Evolutionary conservation across 1,140 invertebrate genomes (phyloP).

Genomic region (Adelges cooleyi): DNA sequence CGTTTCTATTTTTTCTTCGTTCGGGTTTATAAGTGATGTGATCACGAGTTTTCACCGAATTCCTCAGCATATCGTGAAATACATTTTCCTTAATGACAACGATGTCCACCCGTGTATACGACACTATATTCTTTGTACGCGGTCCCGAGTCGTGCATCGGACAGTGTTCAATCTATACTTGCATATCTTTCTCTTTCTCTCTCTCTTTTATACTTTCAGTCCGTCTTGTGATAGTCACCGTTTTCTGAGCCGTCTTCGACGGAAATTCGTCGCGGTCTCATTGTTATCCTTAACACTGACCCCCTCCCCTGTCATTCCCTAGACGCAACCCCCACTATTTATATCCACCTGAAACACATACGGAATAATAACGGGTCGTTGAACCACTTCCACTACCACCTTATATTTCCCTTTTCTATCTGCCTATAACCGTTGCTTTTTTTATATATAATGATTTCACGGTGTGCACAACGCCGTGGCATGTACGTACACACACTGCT

Average conservation of each 20-base stretch:
- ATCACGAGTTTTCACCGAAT: neutral
- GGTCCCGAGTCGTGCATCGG: too few species aligned
- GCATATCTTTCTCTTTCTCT: too few species aligned
- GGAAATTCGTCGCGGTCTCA: slow-evolving; percentile 25
- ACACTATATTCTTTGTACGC: too few species aligned
- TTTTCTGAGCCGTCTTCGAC: slow-evolving; percentile 19
- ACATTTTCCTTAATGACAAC: slow-evolving; percentile 22
- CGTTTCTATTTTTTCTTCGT: too few species aligned
- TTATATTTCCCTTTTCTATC: too few species aligned
- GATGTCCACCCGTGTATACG: neutral
- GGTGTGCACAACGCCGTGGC: slow-evolving; percentile 23
- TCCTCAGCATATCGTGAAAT: slow-evolving; percentile 8
- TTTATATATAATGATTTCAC: slow-evolving; percentile 20
- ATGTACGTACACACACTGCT: neutral
- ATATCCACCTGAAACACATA: neutral
- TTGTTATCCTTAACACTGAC: slow-evolving; percentile 16
- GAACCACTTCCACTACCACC: neutral
- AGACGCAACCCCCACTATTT: neutral
- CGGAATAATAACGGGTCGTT: neutral
- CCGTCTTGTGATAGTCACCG: neutral
- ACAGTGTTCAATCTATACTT: too few species aligned
- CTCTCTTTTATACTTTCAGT: too few species aligned
- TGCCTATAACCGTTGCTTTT: too few species aligned
- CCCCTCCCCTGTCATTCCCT: slow-evolving; percentile 7
- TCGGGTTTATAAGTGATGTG: too few species aligned